Evolutionary conservation across 2,113 vertebrate genomes (phyloP).

Genomic region (Mionectes macconnelli): DNA sequence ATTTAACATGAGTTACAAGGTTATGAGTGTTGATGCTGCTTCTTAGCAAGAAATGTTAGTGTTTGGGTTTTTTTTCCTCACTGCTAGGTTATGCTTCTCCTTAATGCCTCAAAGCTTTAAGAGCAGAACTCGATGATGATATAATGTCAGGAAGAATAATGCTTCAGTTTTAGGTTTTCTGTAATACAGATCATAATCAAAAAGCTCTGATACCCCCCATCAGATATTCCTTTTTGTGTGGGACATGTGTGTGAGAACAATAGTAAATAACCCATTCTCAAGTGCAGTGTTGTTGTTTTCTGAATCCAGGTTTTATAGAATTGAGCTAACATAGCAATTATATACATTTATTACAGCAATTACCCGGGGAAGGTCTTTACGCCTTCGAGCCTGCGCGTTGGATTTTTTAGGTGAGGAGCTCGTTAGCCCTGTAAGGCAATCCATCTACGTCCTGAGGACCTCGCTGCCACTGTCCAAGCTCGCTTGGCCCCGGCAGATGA

Average conservation of each 20-base stretch:
- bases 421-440: too few relatives aligned
- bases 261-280: not conserved
- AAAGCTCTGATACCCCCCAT: not conserved
- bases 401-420: too few relatives aligned
- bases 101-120: not conserved
- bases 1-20: not conserved
- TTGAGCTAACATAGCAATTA: not conserved
- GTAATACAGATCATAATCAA: not conserved
- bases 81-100: not conserved
- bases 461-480: too few relatives aligned
- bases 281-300: not conserved
- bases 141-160: not conserved
- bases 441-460: too few relatives aligned
- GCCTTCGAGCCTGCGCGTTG: too few relatives aligned
- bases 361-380: too few relatives aligned
- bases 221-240: not conserved
- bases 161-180: not conserved
- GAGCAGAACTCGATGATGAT: not conserved
- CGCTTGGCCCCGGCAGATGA: too few relatives aligned
- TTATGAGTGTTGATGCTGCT: not conserved
- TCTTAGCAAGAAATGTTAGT: not conserved
- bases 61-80: not conserved
- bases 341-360: not conserved
- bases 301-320: not conserved
- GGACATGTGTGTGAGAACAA: not conserved